Percentiles rank a stretch among this genome's conserved stretches.
Evolutionary conservation across 2,888 invertebrate species (phyloP).

Genomic region (Troilus luridus): DNA sequence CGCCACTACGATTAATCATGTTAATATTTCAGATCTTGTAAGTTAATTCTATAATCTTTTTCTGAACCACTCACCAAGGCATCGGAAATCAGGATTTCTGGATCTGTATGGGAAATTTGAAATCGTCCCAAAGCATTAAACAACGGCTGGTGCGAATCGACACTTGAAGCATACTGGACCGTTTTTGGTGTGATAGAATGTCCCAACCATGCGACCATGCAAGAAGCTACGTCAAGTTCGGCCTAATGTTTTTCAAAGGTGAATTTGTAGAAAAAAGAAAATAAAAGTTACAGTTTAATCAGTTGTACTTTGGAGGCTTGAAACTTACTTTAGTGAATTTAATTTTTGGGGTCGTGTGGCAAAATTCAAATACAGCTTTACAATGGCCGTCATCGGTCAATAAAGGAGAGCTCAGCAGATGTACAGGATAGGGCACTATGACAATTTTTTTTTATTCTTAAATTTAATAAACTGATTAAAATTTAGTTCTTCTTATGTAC

Average conservation of each 20-base stretch:
- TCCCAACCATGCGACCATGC: slow-evolving; percentile 31
- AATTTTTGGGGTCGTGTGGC: background rate
- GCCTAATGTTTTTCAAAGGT: background rate
- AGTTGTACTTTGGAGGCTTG: background rate
- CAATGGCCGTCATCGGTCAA: background rate
- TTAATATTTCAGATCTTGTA: background rate
- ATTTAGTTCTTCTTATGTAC: background rate
- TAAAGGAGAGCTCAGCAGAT: background rate
- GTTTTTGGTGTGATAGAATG: background rate
- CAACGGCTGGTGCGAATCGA: background rate
- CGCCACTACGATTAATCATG: background rate
- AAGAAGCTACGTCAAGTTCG: background rate
- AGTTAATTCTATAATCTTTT: background rate
- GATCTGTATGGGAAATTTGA: background rate
- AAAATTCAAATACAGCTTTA: background rate
- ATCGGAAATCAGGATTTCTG: background rate
- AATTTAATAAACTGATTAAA: background rate
- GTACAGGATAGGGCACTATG: slow-evolving; percentile 1
- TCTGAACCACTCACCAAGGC: background rate
- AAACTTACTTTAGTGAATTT: background rate
- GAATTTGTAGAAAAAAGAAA: background rate
- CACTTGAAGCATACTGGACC: background rate
- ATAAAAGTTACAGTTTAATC: background rate
- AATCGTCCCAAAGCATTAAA: background rate
- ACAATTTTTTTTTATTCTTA: background rate